Evolutionary conservation across 2,888 invertebrate species (phyloP).

Genomic region (Orchesella flavescens): DNA sequence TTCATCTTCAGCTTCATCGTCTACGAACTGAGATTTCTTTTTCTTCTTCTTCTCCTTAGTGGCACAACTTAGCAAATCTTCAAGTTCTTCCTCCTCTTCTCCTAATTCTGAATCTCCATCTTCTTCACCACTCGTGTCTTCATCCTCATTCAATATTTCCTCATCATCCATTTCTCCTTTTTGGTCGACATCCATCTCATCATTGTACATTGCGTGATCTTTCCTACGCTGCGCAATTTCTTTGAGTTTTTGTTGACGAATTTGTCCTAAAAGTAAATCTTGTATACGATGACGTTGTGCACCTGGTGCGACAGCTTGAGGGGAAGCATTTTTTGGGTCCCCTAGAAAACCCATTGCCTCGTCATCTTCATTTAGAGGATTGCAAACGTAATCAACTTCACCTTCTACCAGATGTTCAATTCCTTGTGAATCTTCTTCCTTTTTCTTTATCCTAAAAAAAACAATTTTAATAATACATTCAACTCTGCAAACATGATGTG

Average conservation of each 20-base stretch:
- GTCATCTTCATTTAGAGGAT: constrained; percentile 57
- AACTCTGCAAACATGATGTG: background rate
- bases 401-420: constrained; percentile 73
- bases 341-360: constrained; percentile 33
- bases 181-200: constrained; percentile 73
- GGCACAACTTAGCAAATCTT: constrained; percentile 72
- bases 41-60: constrained; percentile 76
- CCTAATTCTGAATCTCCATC: constrained; percentile 73
- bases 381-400: constrained; percentile 69
- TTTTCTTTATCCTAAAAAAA: constrained; percentile 74
- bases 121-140: constrained; percentile 76
- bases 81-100: constrained; percentile 64
- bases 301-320: constrained; percentile 61
- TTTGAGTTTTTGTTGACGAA: constrained; percentile 68
- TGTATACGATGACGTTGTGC: constrained; percentile 55
- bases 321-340: background rate
- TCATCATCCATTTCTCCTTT: constrained; percentile 74
- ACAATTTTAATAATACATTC: too few species aligned
- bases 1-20: constrained; percentile 73
- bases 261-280: constrained; percentile 65
- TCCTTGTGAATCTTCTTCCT: constrained; percentile 73
- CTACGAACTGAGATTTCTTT: constrained; percentile 49
- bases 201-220: constrained; percentile 72
- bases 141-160: constrained; percentile 73
- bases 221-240: constrained; percentile 73